Evolutionary conservation across 2,113 vertebrate species (phyloP), one percentile per base, ranked within the genome.

Genomic region (Aegypius monachus): DNA sequence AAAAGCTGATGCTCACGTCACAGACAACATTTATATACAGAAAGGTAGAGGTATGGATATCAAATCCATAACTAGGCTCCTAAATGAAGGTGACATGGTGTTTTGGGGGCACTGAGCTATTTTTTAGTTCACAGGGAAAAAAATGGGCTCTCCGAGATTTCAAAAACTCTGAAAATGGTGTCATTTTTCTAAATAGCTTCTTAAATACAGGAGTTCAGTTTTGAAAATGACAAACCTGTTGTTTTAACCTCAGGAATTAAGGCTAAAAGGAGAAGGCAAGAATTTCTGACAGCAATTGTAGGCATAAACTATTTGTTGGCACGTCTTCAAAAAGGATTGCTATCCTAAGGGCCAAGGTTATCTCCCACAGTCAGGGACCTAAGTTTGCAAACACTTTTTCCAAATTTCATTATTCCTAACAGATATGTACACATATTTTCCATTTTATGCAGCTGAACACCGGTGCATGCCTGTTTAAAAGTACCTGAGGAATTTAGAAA

Each of bases 281-380:
- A 86, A 82, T 86, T 96, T 71, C 72, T 86, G 53, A 88, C 36
- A 47, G 40, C 20, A 91, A 81, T 56, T 68, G 62, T 40, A 90
- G 43, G 62, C 36, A 12, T 18, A 94, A 79, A 88, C 22, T 71
- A 58, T 82, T 90, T 71, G 13, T 74, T 91, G 67, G n/a, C 67
- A 86, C 4, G 0, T 91, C 67, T 86, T 86, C 86, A 86, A 52
- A 88, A 94, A n/a, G 32, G 22, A 72, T 92, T 80, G 71, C 22
- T 88, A 38, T 90, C 66, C 82, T 88, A 92, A 88, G 79, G 79
- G 86, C 16, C 66, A 82, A 95, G 66, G 91, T 95, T 95, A 88
- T 90, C 56, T 83, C 75, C 53, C 23, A 32, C 13, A 77, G 58
- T 50, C 75, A 93, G 86, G 25, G 79, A 70, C 59, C 77, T 74